A percentile compares a stretch with the other conserved stretches of the same genome.
Conservation (phyloP, 2,888 invertebrate genomes). For the Ecliptopera silaceata region DNA sequence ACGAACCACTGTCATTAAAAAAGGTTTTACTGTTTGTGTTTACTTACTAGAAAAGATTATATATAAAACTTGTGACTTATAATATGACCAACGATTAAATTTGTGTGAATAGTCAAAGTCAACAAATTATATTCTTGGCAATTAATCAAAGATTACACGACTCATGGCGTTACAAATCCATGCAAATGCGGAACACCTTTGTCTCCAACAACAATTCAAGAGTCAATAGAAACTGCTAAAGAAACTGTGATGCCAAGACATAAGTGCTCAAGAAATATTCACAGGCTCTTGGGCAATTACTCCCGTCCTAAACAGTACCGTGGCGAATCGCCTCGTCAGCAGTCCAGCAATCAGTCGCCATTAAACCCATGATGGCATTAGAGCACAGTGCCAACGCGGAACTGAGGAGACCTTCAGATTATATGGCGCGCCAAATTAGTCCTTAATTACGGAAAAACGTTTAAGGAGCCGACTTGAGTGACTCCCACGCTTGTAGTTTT, state of each 20-base stretch:
- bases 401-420: constrained; percentile 48
- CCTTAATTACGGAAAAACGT: constrained; percentile 40
- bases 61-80: no score
- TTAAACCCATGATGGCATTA: constrained; percentile 69
- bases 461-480: constrained; percentile 21
- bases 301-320: constrained; percentile 53
- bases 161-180: no score
- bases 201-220: neutral
- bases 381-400: constrained; percentile 53
- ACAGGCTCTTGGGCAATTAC: constrained; percentile 41
- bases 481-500: constrained; percentile 31
- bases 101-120: no score
- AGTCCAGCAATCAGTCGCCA: constrained; percentile 56
- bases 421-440: constrained; percentile 46
- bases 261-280: constrained; percentile 46
- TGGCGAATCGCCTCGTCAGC: constrained; percentile 53
- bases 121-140: no score
- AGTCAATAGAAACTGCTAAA: neutral
- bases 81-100: no score
- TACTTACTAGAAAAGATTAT: no score
- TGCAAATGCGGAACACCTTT: neutral
- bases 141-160: no score
- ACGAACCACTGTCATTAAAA: constrained; percentile 22
- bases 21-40: neutral
- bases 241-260: neutral